These are phyloP conservation scores for Calyptomena viridis DNA, from an alignment of 2,113 vertebrate species.

Conservation along the genomic window DNA sequence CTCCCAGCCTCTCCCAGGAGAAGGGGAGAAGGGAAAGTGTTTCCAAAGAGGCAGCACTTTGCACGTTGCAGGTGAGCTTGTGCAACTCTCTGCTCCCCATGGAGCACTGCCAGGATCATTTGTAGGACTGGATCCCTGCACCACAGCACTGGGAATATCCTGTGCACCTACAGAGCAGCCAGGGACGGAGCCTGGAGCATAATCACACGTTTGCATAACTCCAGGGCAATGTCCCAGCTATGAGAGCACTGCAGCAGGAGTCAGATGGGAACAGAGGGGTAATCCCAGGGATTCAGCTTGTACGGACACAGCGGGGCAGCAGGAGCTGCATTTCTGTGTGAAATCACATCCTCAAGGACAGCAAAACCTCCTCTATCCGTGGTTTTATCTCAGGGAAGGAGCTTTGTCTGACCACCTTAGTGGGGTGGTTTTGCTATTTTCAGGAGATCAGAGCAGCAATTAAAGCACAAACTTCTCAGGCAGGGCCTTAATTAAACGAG, in stretches of 20 bases:
- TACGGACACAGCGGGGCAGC: not conserved
- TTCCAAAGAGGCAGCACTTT: not conserved
- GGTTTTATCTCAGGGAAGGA: not conserved
- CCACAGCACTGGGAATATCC: not conserved
- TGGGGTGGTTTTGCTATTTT: not conserved
- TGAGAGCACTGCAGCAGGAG: not conserved
- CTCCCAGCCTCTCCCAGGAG: not conserved
- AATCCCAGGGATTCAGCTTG: not conserved
- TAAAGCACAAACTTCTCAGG: constrained; percentile 33
- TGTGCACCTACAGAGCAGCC: not conserved
- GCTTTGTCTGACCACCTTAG: not conserved
- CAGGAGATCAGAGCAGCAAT: constrained; percentile 51
- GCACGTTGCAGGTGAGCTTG: not conserved
- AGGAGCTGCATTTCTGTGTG: not conserved
- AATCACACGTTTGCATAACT: not conserved
- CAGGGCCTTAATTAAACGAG: not conserved
- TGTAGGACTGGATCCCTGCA: not conserved
- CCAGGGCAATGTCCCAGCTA: not conserved
- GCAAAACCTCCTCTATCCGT: not conserved
- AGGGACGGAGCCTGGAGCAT: not conserved
- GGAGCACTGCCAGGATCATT: not conserved
- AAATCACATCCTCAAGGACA: not conserved
- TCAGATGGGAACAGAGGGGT: not conserved
- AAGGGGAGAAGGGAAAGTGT: not conserved
- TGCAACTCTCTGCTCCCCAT: not conserved